Evolutionary conservation across 2,888 invertebrate genomes (phyloP).

Genomic region (Oscheius sp.): DNA sequence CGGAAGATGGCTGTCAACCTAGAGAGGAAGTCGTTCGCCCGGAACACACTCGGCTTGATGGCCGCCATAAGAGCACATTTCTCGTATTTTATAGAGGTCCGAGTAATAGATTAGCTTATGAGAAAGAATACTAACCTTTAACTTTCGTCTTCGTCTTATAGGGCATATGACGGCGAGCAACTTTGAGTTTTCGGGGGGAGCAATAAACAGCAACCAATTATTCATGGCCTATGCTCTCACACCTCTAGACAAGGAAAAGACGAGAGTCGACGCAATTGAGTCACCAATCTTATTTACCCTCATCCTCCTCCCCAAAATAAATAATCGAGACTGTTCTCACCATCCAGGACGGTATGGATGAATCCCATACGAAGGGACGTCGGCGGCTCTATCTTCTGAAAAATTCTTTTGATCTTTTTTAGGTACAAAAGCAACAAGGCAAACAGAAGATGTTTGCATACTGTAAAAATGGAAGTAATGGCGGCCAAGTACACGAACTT

Average conservation of each 20-base stretch:
- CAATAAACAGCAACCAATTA: constrained; percentile 25
- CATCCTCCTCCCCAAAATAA: background rate
- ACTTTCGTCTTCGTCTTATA: too few relatives aligned
- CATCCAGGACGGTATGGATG: constrained; percentile 26
- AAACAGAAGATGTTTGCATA: background rate
- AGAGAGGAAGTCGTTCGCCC: background rate
- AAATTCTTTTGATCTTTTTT: background rate
- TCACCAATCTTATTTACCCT: background rate
- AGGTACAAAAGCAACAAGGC: constrained; percentile 1
- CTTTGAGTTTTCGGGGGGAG: background rate
- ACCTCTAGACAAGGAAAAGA: constrained; percentile 19
- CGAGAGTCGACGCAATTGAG: background rate
- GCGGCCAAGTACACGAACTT: background rate
- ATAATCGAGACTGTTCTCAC: constrained; percentile 2
- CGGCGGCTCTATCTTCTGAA: constrained; percentile 27
- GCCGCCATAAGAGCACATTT: too few relatives aligned
- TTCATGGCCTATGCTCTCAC: constrained; percentile 25
- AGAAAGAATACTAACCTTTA: background rate
- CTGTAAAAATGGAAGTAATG: background rate
- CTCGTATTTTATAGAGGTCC: too few relatives aligned
- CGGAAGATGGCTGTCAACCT: background rate
- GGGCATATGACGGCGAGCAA: too few relatives aligned
- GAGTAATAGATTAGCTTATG: background rate
- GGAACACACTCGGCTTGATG: too few relatives aligned
- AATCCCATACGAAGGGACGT: constrained; percentile 15